A percentile compares a stretch with the other conserved stretches of the same genome.
phyloP scores from a whole-genome alignment of 2,888 invertebrate species.

The Andrena flavipes region DNA sequence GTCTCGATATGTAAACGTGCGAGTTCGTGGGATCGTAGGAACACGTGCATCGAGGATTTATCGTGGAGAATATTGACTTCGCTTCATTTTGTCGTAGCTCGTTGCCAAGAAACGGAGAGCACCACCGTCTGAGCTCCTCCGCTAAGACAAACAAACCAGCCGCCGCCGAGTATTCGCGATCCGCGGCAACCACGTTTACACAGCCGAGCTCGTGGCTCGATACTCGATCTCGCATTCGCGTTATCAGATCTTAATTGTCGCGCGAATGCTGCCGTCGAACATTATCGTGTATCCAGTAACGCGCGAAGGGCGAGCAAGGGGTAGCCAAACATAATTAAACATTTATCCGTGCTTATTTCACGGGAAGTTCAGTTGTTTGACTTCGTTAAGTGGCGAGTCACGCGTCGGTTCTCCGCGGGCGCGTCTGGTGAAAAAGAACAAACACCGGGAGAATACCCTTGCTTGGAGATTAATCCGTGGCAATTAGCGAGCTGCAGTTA shows the following conservation, averaged over 20 bases:
- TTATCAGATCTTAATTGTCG: conserved; percentile 11
- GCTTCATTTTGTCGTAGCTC: conserved; percentile 30
- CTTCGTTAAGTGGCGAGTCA: conserved; percentile 50
- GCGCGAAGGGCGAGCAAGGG: background rate
- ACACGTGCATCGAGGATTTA: conserved; percentile 26
- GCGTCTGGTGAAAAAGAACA: conserved; percentile 24
- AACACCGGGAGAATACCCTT: background rate
- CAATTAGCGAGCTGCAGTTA: conserved; percentile 10
- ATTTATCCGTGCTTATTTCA: conserved; percentile 30
- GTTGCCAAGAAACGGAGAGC: conserved; percentile 34
- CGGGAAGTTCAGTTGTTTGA: conserved; percentile 27
- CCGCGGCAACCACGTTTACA: conserved; percentile 8
- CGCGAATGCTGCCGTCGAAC: background rate
- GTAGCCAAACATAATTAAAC: conserved; percentile 7
- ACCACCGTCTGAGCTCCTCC: conserved; percentile 6
- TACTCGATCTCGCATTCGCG: background rate
- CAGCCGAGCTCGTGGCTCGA: conserved; percentile 12
- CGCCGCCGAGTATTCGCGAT: background rate
- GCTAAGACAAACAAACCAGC: conserved; percentile 7
- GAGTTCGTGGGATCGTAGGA: background rate
- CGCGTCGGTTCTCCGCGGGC: conserved; percentile 5
- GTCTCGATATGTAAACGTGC: background rate
- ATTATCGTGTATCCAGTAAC: background rate
- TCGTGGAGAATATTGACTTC: conserved; percentile 40
- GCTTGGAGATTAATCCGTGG: background rate